These are phyloP conservation scores for Antitype chi DNA, from an alignment of 2,888 invertebrate genomes.

Conservation along the genomic window DNA sequence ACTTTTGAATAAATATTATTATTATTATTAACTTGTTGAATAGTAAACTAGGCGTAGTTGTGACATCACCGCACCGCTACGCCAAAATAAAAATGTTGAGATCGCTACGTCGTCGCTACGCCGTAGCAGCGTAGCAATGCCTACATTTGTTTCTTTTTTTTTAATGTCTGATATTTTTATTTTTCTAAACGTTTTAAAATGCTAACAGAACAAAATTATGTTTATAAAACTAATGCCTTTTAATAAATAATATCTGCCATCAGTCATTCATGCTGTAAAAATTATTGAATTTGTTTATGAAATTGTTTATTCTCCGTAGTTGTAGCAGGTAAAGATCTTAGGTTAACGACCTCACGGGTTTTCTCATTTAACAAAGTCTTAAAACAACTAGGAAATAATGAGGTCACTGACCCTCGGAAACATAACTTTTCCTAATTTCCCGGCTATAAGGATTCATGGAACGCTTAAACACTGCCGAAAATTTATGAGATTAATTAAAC, in stretches of 20 bases:
- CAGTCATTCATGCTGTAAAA: background rate
- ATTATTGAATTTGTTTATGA: background rate
- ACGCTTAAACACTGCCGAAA: background rate
- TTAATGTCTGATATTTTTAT: background rate
- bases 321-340: background rate
- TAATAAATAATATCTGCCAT: background rate
- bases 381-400: background rate
- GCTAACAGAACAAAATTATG: background rate
- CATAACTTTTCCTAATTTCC: background rate
- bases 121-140: background rate
- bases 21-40: background rate
- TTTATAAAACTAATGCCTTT: background rate
- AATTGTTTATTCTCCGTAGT: background rate
- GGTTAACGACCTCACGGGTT: background rate
- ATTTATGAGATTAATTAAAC: constrained; percentile 30
- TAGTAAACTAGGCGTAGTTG: background rate
- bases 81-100: background rate
- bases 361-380: background rate
- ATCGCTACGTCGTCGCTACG: background rate
- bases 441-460: background rate
- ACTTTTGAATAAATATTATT: too few species aligned
- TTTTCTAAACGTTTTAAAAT: too few species aligned
- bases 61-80: background rate
- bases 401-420: constrained; percentile 3
- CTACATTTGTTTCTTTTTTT: background rate